Base-by-base conservation (phyloP, 2,888 invertebrate species). In the Tenthredo distinguenda region DNA sequence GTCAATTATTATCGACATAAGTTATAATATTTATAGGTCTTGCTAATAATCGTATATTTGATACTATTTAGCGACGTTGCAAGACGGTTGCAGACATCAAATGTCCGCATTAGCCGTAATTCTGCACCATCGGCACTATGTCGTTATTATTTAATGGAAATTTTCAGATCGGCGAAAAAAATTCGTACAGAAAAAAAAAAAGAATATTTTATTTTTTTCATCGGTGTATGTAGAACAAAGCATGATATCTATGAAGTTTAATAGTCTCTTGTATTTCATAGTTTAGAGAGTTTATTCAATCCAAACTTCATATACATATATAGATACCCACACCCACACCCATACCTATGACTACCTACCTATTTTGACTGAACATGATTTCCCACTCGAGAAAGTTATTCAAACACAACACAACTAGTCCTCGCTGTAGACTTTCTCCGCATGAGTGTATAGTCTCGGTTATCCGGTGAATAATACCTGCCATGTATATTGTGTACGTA, bases 341-440 rank as follows among this genome's bases (percentile, higher is more conserved):
- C 34, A 31, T 31, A 68, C 5, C 18, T 34, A 34, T 31, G 2
- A 10, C 3, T 34, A 62, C 26, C 26, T 18, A 26, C n/a, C 72
- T 74, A 74, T 62, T 62, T 62, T 26, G 62, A 62, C 62, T 7
- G 10, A 40, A 40, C n/a, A 43, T 74, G 72, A 74, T 74, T 43
- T 40, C 40, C 72, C 40, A 74, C 72, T 74, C 43, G 72, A 74
- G 72, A 74, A 74, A 74, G 72, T 74, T 74, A 74, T 74, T 43
- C 43, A 74, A 43, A 74, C 72, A 74, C 40, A 43, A 26, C 26
- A 26, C 26, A 0, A 21, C 72, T 74, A 74, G 40, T 43, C 21
- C 72, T 74, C 21, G 43, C 26, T 10, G 10, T 15, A n/a, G 43
- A 74, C 72, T 74, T 74, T 74, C 72, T 74, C 43, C 43, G 34